Percentiles rank a stretch among this genome's conserved stretches.
These are phyloP conservation scores for Callitettix versicolor DNA, from an alignment of 1,140 invertebrate species.

Conservation along the genomic window DNA sequence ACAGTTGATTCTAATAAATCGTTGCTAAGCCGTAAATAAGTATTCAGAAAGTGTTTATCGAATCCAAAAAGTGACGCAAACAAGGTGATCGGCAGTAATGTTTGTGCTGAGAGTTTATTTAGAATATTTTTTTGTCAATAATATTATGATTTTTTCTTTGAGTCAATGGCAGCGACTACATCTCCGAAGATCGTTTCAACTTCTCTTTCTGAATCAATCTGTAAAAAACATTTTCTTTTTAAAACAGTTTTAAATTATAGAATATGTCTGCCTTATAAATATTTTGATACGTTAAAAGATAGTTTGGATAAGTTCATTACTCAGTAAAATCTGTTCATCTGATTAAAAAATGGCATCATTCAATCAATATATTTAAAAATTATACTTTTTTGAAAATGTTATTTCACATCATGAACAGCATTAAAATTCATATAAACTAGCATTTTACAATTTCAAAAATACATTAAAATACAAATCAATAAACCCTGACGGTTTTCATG, in stretches of 20 bases:
- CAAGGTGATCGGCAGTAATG: too few relatives aligned
- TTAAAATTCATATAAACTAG: too few relatives aligned
- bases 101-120: too few relatives aligned
- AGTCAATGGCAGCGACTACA: conserved; percentile 19
- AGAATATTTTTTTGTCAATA: too few relatives aligned
- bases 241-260: neutral
- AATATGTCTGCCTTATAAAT: neutral
- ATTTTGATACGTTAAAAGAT: neutral
- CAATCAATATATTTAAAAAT: neutral
- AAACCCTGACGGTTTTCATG: too few relatives aligned
- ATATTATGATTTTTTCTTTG: conserved; percentile 24
- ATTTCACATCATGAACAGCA: neutral
- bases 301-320: neutral
- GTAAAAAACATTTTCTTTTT: conserved; percentile 1
- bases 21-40: too few relatives aligned
- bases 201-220: conserved; percentile 18
- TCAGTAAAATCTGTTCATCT: neutral
- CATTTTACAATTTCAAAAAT: too few relatives aligned
- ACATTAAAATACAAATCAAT: too few relatives aligned
- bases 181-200: conserved; percentile 16
- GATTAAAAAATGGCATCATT: neutral
- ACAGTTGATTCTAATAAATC: too few relatives aligned
- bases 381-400: neutral
- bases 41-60: too few relatives aligned
- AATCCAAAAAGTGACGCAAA: too few relatives aligned